These are phyloP conservation scores for Camponotus pennsylvanicus DNA, from an alignment of 1,140 invertebrate genomes.

Conservation along the genomic window DNA sequence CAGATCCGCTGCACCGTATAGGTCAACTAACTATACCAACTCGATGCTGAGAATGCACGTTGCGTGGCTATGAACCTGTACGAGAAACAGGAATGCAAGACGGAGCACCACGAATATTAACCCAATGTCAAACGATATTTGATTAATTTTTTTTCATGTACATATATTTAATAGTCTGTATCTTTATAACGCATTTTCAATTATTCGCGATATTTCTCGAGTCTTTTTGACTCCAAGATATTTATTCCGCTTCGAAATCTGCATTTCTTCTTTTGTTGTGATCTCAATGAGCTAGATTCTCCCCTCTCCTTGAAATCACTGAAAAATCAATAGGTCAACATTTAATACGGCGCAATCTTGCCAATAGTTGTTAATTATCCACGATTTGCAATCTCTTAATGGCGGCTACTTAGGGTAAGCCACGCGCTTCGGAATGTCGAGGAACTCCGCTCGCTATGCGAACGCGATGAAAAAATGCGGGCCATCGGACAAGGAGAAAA, in stretches of 20 bases:
- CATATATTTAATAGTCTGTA: not conserved
- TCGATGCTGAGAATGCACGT: constrained; percentile 58
- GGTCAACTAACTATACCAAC: constrained; percentile 69
- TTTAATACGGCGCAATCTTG: constrained; percentile 1
- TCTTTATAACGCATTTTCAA: not conserved
- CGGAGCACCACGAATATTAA: constrained; percentile 7
- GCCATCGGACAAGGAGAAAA: constrained; percentile 46
- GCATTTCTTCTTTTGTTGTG: too few species aligned
- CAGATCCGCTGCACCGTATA: constrained; percentile 41
- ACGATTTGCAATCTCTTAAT: constrained; percentile 12
- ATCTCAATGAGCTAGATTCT: not conserved
- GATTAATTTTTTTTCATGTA: not conserved
- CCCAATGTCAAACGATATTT: not conserved
- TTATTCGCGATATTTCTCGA: not conserved
- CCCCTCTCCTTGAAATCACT: constrained; percentile 14
- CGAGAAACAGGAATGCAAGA: not conserved
- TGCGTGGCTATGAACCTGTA: constrained; percentile 45
- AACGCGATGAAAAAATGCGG: constrained; percentile 48
- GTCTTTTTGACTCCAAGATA: not conserved
- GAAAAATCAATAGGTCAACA: not conserved
- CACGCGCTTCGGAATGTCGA: constrained; percentile 32
- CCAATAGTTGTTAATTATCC: constrained; percentile 47
- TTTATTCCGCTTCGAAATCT: not conserved
- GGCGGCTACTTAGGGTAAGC: constrained; percentile 41
- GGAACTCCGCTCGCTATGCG: constrained; percentile 35